Evolutionary conservation across 2,888 invertebrate genomes (phyloP).

Genomic region (Smittia aterrima): DNA sequence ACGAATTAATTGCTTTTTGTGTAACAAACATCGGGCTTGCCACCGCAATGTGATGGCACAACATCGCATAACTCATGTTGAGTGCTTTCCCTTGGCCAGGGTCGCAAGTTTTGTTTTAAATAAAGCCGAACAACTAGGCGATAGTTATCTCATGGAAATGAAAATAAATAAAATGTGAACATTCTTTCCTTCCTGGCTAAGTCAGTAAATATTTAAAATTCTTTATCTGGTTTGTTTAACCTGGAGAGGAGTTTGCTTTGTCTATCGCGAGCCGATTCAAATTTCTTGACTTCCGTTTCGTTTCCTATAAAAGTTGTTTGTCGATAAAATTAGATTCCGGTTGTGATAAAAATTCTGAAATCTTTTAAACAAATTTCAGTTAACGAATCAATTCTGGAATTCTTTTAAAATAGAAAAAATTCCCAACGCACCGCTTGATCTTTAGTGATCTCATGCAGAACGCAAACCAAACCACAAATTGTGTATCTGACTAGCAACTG

Average conservation of each 20-base stretch:
- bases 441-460: background rate
- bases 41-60: background rate
- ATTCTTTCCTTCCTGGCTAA: background rate
- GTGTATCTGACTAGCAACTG: background rate
- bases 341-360: no score
- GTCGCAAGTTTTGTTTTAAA: conserved; percentile 12
- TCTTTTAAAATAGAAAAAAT: background rate
- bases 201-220: no score
- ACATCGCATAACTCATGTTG: conserved; percentile 30
- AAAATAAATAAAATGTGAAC: background rate
- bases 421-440: background rate
- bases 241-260: no score
- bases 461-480: background rate
- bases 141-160: conserved; percentile 30
- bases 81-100: background rate
- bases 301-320: no score
- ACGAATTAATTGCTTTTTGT: conserved; percentile 31
- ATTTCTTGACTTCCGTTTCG: no score
- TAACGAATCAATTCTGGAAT: background rate
- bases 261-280: no score
- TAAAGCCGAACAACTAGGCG: conserved; percentile 30
- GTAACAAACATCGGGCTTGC: background rate
- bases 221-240: no score
- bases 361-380: background rate
- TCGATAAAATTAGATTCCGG: no score